phyloP scores from a whole-genome alignment of 2,888 invertebrate genomes.

The Lochmaea capreae region DNA sequence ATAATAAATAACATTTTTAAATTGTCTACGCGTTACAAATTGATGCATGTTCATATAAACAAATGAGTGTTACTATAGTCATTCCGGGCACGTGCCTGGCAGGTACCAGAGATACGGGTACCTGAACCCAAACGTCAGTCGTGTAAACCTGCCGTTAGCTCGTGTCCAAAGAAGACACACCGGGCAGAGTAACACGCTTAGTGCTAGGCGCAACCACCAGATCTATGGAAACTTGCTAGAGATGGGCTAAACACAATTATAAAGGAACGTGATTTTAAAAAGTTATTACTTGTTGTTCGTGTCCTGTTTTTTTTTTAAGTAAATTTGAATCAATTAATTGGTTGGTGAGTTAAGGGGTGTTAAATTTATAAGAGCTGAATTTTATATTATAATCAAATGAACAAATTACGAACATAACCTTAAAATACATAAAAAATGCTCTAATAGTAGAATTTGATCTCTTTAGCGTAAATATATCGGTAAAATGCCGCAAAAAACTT shows the following conservation, averaged over 20 bases:
- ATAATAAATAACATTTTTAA: neutral
- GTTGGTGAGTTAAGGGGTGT: too few relatives aligned
- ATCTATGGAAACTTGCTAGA: neutral
- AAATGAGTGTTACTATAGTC: neutral
- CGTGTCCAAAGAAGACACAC: neutral
- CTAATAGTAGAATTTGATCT: too few relatives aligned
- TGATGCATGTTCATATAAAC: neutral
- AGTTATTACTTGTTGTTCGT: neutral
- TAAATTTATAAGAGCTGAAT: too few relatives aligned
- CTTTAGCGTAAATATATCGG: too few relatives aligned
- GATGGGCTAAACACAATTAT: neutral
- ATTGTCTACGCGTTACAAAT: neutral
- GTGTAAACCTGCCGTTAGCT: slow-evolving; percentile 17
- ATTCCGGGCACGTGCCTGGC: slow-evolving; percentile 15
- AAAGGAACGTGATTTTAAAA: neutral
- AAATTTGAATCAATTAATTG: too few relatives aligned
- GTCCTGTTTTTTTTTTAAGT: neutral
- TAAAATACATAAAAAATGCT: too few relatives aligned
- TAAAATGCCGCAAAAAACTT: too few relatives aligned
- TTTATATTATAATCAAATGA: too few relatives aligned
- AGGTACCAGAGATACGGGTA: slow-evolving; percentile 20
- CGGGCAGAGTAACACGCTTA: neutral
- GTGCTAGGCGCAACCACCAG: neutral
- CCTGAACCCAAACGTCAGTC: slow-evolving; percentile 4
- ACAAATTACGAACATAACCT: too few relatives aligned